Evolutionary conservation across 2,888 invertebrate genomes (phyloP).

Genomic region (Omphaloscelis lunosa): DNA sequence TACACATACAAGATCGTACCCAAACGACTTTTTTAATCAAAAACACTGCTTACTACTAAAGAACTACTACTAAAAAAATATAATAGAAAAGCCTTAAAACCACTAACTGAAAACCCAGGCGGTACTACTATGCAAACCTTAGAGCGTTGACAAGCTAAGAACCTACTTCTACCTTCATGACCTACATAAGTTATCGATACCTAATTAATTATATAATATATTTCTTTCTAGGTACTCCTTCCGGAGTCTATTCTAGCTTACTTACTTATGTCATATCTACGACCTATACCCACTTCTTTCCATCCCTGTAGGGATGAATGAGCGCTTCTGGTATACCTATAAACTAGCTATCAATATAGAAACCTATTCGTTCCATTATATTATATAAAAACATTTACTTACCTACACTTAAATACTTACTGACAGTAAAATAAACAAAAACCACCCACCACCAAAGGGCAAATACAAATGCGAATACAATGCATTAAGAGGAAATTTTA

Average conservation of each 20-base stretch:
- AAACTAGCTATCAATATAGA: conserved; percentile 34
- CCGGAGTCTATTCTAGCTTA: conserved; percentile 7
- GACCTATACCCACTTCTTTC: conserved; percentile 8
- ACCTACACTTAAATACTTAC: background rate
- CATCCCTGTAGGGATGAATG: conserved; percentile 15
- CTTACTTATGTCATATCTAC: conserved; percentile 12
- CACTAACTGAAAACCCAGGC: background rate
- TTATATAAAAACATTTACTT: background rate
- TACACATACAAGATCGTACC: background rate
- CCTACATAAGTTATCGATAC: background rate
- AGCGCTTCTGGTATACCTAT: conserved; percentile 7
- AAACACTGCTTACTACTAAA: background rate
- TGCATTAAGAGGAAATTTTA: background rate
- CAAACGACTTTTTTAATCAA: background rate
- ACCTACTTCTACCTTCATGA: background rate
- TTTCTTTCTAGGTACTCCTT: background rate
- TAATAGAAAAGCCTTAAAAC: background rate
- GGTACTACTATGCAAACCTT: conserved; percentile 1
- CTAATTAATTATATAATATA: conserved; percentile 18
- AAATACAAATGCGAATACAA: too few relatives aligned
- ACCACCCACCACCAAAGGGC: background rate
- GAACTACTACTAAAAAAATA: background rate
- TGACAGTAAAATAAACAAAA: conserved; percentile 1
- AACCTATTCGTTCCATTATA: conserved; percentile 8
- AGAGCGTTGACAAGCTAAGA: background rate